phyloP scores from a whole-genome alignment of 2,113 vertebrate genomes.

The Scartelaos histophorus region DNA sequence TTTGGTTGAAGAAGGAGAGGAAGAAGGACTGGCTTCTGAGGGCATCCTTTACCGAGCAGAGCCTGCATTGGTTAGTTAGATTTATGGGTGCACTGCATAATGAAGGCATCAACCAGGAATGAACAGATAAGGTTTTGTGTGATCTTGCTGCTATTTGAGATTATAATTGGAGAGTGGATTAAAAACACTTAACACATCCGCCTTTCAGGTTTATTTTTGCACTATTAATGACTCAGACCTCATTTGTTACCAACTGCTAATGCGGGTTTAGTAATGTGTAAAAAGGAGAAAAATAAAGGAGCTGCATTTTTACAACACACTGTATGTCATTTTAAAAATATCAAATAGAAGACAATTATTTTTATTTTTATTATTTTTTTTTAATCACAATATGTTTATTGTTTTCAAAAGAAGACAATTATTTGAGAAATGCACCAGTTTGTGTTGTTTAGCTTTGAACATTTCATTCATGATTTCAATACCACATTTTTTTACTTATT shows the following conservation, averaged over 20 bases:
- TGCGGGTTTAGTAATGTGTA: background rate
- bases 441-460: too few species aligned
- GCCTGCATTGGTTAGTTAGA: conserved; percentile 89
- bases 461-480: background rate
- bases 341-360: too few species aligned
- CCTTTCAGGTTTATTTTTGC: background rate
- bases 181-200: background rate
- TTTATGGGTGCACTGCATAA: conserved; percentile 29
- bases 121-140: conserved; percentile 17
- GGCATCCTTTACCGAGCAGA: conserved; percentile 88
- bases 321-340: too few species aligned
- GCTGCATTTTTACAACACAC: too few species aligned
- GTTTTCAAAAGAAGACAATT: too few species aligned
- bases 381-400: too few species aligned
- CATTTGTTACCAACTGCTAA: background rate
- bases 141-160: conserved; percentile 7
- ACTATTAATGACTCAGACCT: background rate
- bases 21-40: conserved; percentile 80
- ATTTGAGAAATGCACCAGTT: too few species aligned
- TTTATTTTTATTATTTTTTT: too few species aligned
- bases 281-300: too few species aligned
- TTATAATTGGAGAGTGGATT: background rate
- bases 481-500: background rate
- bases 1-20: conserved; percentile 77
- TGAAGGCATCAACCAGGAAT: conserved; percentile 33